Base-by-base conservation (phyloP, 2,113 vertebrate species). In the Oostethus manadensis region DNA sequence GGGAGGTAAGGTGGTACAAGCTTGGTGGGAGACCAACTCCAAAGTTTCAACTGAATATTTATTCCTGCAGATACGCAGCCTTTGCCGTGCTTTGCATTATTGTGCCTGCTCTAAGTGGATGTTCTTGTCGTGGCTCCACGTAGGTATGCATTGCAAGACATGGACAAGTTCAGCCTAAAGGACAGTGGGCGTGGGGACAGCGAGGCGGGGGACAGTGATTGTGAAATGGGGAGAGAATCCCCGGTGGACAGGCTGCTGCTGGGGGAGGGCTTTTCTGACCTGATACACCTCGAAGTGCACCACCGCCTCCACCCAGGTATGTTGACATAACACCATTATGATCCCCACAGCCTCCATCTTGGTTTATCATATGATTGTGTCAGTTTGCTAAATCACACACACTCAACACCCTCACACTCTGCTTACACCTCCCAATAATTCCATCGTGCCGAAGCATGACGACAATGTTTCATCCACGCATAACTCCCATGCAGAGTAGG, bases 151-250 rank as follows among this genome's bases (percentile, higher is more conserved):
- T 91, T 99, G 49, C 96, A 98, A 89, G 96, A 99, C 78, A 98
- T 98, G 97, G 97, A 99, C 88, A 99, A 98, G 88, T 99, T 99
- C 89, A 99, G 97, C 89, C 86, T 99, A 84, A 99, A 98, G 86
- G 97, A 99, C 91, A 98, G 97, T 86, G 97, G 97, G 62, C 93
- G 97, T 60, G 97, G 97, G 68, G 97, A 99, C 81, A 99, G 97
- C 76, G 96, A 98, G 89, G 96, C 96, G 56, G 96, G 96, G 81
- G 97, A 99, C 91, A 99, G 97, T 78, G 97, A 99, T 76, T 98
- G 96, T 86, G 97, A 99, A 81, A 87, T 98, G 90, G 97, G 97
- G 10, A 89, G 97, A 85, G 97, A 99, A 76, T 99, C 97, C 86
- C 97, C 97, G 26, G 95, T 99, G 87, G 96, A 99, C 84, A 93